These are phyloP conservation scores for Papilio dardanus DNA, from an alignment of 1,140 invertebrate species.

Conservation along the genomic window DNA sequence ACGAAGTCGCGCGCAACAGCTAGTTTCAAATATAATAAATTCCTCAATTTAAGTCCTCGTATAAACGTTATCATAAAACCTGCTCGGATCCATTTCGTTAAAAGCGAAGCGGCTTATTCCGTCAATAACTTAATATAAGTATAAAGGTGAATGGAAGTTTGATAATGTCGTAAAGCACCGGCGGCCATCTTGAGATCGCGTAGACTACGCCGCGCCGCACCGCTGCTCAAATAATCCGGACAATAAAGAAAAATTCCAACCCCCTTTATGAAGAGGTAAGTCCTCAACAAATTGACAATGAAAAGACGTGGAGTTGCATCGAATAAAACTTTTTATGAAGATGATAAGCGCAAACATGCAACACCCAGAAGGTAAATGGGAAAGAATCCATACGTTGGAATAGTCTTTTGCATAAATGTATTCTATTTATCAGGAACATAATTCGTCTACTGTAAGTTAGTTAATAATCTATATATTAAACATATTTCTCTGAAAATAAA, in stretches of 20 bases:
- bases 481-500: conserved; percentile 1
- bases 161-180: conserved; percentile 79
- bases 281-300: conserved; percentile 77
- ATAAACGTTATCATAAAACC: conserved; percentile 40
- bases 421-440: too few species aligned
- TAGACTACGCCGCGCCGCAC: conserved; percentile 75
- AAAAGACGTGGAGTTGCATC: conserved; percentile 51
- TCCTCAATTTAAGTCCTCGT: conserved; percentile 9
- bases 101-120: conserved; percentile 39
- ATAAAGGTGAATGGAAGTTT: conserved; percentile 74
- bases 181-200: conserved; percentile 75
- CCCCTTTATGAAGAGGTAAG: conserved; percentile 81
- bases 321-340: conserved; percentile 27
- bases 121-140: conserved; percentile 76
- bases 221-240: conserved; percentile 79
- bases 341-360: not conserved
- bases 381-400: too few species aligned
- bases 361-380: too few species aligned
- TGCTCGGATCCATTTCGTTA: conserved; percentile 33
- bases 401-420: too few species aligned
- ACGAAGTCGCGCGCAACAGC: too few species aligned
- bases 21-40: too few species aligned
- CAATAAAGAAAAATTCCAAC: conserved; percentile 81
- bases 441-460: too few species aligned
- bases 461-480: too few species aligned